A percentile compares a stretch with the other conserved stretches of the same genome.
phyloP scores from a whole-genome alignment of 2,888 invertebrate genomes.

The Rambutsinella grinnellia region DNA sequence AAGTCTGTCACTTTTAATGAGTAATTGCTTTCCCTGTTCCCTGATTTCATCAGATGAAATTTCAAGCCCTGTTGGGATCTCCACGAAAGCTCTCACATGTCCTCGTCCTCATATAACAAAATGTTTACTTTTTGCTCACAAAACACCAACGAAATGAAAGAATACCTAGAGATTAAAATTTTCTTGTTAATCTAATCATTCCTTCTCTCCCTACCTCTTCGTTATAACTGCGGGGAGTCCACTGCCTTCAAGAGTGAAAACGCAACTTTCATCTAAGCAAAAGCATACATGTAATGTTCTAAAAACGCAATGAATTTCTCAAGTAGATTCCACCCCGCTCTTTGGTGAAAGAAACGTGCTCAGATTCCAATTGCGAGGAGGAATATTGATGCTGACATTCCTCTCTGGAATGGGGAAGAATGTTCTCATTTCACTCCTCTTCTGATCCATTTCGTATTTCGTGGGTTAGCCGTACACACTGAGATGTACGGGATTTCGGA shows the following conservation, averaged over 20 bases:
- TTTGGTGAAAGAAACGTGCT: neutral
- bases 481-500: no score
- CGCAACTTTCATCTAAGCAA: neutral
- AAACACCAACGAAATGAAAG: neutral
- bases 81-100: no score
- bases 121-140: no score
- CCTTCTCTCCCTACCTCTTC: conserved; percentile 15
- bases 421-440: neutral
- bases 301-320: no score
- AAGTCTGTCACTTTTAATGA: conserved; percentile 59
- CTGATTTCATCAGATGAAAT: conserved; percentile 9
- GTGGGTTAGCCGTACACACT: no score
- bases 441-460: no score
- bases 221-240: neutral
- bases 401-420: neutral
- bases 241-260: neutral
- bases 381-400: neutral
- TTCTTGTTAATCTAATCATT: conserved; percentile 63
- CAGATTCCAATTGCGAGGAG: neutral
- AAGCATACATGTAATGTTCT: no score
- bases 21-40: conserved; percentile 55
- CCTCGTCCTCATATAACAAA: no score
- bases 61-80: conserved; percentile 17
- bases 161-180: conserved; percentile 57
- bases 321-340: neutral